Conservation (phyloP, 2,113 vertebrate genomes). For the Aramus guarauna region DNA sequence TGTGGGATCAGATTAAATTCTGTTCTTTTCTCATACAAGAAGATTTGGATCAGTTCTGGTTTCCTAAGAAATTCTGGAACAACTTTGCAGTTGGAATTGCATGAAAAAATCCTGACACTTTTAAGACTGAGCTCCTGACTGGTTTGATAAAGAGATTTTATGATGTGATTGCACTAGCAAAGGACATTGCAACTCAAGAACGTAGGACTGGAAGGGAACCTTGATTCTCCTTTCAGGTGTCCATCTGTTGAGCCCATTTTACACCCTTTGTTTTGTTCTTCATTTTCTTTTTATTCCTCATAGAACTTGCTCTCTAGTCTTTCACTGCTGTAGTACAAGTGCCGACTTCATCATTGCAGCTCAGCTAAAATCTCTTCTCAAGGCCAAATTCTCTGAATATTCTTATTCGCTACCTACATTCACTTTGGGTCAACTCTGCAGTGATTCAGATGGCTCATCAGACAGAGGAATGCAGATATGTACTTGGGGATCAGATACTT, state of each 20-base stretch:
- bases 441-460: neutral
- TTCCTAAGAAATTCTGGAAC: neutral
- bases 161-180: neutral
- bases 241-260: neutral
- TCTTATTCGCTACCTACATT: neutral
- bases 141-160: neutral
- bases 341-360: neutral
- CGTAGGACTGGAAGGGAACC: neutral
- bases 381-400: neutral
- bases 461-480: neutral
- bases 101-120: neutral
- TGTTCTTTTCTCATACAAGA: neutral
- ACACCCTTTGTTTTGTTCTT: neutral
- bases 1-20: neutral
- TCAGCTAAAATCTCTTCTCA: neutral
- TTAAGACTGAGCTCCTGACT: neutral
- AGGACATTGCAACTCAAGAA: neutral
- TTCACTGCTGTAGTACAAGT: neutral
- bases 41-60: neutral
- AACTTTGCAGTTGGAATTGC: neutral
- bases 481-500: neutral
- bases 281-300: neutral
- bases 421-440: neutral
- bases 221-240: neutral
- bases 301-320: neutral